Base-by-base conservation (phyloP, 2,113 vertebrate genomes). In the Gobio gobio region DNA sequence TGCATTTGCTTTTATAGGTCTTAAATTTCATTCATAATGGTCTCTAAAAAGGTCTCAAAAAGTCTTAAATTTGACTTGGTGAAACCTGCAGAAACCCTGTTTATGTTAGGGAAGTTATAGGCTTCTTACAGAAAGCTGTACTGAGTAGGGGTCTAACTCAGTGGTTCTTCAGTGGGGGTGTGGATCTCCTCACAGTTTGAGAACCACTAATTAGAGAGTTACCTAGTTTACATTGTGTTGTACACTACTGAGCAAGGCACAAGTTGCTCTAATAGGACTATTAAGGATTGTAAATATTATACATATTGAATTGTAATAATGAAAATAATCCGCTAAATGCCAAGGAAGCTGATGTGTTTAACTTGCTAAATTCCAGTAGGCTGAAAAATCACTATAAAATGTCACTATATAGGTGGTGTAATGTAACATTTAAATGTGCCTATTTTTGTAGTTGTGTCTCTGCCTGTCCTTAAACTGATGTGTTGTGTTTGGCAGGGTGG, bases 401-500 rank as follows among this genome's bases (percentile, higher is more conserved):
- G 22, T 70, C 18, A 40, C 18, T 18, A 6, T 66, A 36, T 66
- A 36, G 8, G 63, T 18, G 14, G 1, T 20, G 16, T 20, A 68
- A 20, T 16, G 5, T 3, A 6, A 64, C 61, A 64, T 43, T 66
- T 75, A 49, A 9, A 13, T n/a, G 13, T 24, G 54, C 63, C 4
- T 83, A 10, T 85, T 43, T 58, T 40, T 83, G 26, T 64, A 36
- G 10, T 59, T 43, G 33, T 43, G n/a, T 36, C 16, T 85, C 33
- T 63, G 61, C 18, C 5, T 61, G 64, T 54, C 13, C 29, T 47
- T 58, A 29, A 80, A 66, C 9, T 33, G 0, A 45, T 84, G n/a
- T 89, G 73, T 93, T 86, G 90, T 5, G 86, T 81, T 83, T 88
- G 86, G 78, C 93, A 99, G 98, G 82, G 98, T 99, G 77, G 96